phyloP scores from a whole-genome alignment of 2,888 invertebrate species.

The Agrotis puta region DNA sequence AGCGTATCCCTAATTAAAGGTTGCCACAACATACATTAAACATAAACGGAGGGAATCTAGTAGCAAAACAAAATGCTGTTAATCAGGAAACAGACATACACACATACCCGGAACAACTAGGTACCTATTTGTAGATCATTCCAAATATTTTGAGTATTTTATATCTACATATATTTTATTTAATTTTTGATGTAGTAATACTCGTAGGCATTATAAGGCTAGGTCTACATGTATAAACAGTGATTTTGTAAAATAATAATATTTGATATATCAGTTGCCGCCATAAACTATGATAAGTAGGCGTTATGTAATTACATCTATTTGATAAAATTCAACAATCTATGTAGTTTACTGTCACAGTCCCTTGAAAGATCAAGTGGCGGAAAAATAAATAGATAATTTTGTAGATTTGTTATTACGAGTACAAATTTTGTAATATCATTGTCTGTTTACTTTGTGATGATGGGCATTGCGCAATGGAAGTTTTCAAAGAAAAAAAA shows the following conservation, averaged over 20 bases:
- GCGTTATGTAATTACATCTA: constrained; percentile 24
- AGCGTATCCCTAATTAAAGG: no score
- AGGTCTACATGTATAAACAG: constrained; percentile 40
- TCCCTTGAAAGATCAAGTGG: constrained; percentile 20
- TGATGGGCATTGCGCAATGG: not conserved
- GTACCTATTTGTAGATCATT: no score
- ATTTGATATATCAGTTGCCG: constrained; percentile 27
- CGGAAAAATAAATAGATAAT: constrained; percentile 33
- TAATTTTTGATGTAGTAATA: constrained; percentile 15
- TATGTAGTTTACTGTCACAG: constrained; percentile 26
- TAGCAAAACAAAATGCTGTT: no score
- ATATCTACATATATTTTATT: constrained; percentile 5
- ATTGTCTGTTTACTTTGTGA: not conserved
- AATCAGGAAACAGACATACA: no score
- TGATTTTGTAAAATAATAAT: constrained; percentile 22
- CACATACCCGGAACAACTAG: no score
- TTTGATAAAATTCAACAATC: constrained; percentile 25
- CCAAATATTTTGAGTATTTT: not conserved
- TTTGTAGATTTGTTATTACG: constrained; percentile 3
- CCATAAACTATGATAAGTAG: constrained; percentile 25
- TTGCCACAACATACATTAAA: no score
- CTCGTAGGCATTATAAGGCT: constrained; percentile 27
- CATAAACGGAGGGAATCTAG: no score
- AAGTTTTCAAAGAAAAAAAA: not conserved
- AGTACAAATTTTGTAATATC: constrained; percentile 4